phyloP scores from a whole-genome alignment of 2,797 vertebrate species.

The Lagodon rhomboides region DNA sequence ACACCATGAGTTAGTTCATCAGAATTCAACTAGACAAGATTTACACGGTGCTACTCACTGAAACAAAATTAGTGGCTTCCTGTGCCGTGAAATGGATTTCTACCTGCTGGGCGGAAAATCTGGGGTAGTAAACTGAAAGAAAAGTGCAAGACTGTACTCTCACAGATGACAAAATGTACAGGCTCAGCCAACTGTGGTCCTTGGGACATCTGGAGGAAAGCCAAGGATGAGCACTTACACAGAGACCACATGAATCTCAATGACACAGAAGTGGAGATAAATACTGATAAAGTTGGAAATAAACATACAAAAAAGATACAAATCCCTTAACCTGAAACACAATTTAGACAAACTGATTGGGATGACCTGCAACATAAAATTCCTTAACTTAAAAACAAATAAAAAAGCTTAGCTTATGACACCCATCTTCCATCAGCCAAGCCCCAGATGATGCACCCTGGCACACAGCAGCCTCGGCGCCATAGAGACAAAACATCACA shows the following conservation, averaged over 20 bases:
- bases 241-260: slow-evolving; percentile 7
- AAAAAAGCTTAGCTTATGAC: neutral
- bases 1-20: neutral
- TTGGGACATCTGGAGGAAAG: neutral
- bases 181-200: neutral
- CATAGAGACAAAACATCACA: slow-evolving; percentile 10
- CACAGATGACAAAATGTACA: slow-evolving; percentile 4
- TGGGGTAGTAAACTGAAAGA: slow-evolving; percentile 1
- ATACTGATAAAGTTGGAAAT: neutral
- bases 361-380: neutral
- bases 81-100: slow-evolving; percentile 15
- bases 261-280: neutral
- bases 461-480: slow-evolving; percentile 6
- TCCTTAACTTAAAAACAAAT: neutral
- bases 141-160: slow-evolving; percentile 11
- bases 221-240: neutral
- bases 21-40: neutral
- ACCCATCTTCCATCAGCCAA: neutral
- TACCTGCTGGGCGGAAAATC: slow-evolving; percentile 25
- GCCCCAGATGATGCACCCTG: neutral
- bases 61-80: slow-evolving; percentile 1
- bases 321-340: neutral
- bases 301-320: neutral
- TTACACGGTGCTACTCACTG: slow-evolving; percentile 5
- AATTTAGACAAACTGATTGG: neutral